Percentiles rank a stretch among this genome's conserved stretches.
These are phyloP conservation scores for Pygmarrhopalites habei DNA, from an alignment of 1,140 invertebrate genomes.

Conservation along the genomic window DNA sequence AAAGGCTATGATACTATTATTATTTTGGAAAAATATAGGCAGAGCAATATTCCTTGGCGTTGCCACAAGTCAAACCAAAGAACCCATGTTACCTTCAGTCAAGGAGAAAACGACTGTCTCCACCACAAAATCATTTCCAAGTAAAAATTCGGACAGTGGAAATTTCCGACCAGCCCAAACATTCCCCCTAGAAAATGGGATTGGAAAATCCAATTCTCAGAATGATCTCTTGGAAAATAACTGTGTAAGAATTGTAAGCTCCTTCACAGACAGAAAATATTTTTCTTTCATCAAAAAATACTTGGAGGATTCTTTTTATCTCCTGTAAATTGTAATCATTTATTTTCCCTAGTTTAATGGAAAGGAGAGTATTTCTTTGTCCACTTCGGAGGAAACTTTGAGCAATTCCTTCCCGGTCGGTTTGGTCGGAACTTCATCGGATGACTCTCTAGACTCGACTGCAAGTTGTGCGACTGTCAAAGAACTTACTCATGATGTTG, in stretches of 20 bases:
- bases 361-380: conserved; percentile 23
- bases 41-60: conserved; percentile 25
- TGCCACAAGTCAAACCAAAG: not conserved
- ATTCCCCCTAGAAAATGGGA: not conserved
- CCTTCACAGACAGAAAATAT: no score
- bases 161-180: not conserved
- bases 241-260: not conserved
- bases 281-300: not conserved
- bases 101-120: conserved; percentile 3
- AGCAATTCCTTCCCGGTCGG: conserved; percentile 4
- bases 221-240: conserved; percentile 9
- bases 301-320: no score
- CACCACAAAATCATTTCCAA: not conserved
- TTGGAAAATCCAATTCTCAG: conserved; percentile 2
- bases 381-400: conserved; percentile 15
- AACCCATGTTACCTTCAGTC: no score
- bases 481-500: no score
- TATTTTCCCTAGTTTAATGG: not conserved
- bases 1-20: no score
- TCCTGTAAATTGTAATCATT: not conserved
- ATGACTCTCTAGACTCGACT: conserved; percentile 41
- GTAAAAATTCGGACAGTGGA: not conserved
- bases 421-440: conserved; percentile 24
- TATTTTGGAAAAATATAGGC: no score
- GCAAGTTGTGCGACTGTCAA: conserved; percentile 41